Conservation (phyloP, 2,888 invertebrate genomes). For the Celastrina argiolus region DNA sequence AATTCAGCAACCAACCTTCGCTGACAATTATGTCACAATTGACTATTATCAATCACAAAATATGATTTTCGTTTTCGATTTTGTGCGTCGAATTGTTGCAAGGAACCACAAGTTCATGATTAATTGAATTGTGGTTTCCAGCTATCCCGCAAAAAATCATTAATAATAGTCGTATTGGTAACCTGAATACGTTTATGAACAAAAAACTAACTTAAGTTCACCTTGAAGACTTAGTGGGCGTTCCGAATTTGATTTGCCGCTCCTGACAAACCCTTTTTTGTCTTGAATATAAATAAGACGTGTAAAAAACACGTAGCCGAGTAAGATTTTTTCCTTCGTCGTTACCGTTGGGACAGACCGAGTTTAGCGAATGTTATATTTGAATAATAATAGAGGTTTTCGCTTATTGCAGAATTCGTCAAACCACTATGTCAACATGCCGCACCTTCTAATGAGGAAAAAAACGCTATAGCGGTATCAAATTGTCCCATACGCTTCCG, state of each 20-base stretch:
- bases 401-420: slow-evolving; percentile 57
- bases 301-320: slow-evolving; percentile 61
- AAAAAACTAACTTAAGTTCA: slow-evolving; percentile 64
- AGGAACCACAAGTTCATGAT: slow-evolving; percentile 15
- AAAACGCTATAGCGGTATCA: slow-evolving; percentile 37
- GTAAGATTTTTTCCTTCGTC: slow-evolving; percentile 54
- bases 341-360: slow-evolving; percentile 51
- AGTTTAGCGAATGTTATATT: slow-evolving; percentile 68
- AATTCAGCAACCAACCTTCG: neutral
- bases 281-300: slow-evolving; percentile 73
- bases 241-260: slow-evolving; percentile 71
- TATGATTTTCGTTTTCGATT: neutral
- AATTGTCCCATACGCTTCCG: slow-evolving; percentile 59
- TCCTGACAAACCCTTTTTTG: slow-evolving; percentile 75
- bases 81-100: slow-evolving; percentile 6
- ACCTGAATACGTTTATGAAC: slow-evolving; percentile 50
- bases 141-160: slow-evolving; percentile 30
- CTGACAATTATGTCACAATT: slow-evolving; percentile 6
- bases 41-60: neutral
- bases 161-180: slow-evolving; percentile 49
- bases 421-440: slow-evolving; percentile 35
- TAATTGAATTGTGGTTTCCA: slow-evolving; percentile 23
- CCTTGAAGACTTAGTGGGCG: slow-evolving; percentile 68
- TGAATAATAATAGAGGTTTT: slow-evolving; percentile 66
- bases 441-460: slow-evolving; percentile 38